Conservation (phyloP, 2,888 invertebrate genomes). For the Thereva nobilitata region DNA sequence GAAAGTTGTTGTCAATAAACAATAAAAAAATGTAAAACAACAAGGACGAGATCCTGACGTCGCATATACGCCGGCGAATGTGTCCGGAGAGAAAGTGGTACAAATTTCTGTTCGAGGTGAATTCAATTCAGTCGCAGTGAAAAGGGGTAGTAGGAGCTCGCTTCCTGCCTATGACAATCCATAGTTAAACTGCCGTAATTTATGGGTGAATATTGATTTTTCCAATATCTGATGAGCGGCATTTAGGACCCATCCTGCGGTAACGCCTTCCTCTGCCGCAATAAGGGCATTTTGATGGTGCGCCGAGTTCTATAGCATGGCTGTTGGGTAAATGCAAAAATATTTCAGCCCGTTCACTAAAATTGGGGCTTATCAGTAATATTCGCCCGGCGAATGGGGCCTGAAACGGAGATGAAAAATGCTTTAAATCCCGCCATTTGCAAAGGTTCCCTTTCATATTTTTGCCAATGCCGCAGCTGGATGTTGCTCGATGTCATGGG, state of each 20-base stretch:
- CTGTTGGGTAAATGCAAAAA: conserved; percentile 6
- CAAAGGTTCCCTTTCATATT: not conserved
- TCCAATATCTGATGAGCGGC: not conserved
- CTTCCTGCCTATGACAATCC: too few relatives aligned
- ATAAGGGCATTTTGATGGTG: not conserved
- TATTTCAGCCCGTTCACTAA: conserved; percentile 15
- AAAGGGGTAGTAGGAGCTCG: too few relatives aligned
- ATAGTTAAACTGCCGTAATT: too few relatives aligned
- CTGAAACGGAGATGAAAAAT: conserved; percentile 19
- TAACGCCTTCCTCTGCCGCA: not conserved
- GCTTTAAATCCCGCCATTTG: conserved; percentile 4
- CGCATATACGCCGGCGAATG: not conserved
- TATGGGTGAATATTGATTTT: too few relatives aligned
- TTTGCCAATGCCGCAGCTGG: not conserved
- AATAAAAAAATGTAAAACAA: conserved; percentile 34
- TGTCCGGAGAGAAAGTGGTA: conserved; percentile 16
- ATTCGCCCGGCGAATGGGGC: conserved; percentile 7
- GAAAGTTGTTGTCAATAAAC: conserved; percentile 32
- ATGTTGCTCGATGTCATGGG: not conserved
- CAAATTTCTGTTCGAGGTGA: not conserved
- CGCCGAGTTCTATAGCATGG: not conserved
- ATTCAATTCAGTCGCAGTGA: too few relatives aligned
- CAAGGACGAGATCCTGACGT: conserved; percentile 9
- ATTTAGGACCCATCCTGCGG: too few relatives aligned
- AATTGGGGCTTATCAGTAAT: conserved; percentile 30